Percentiles rank a stretch among this genome's conserved stretches.
Conservation (phyloP, 64 coral and sea anemone species). For the Catalaphyllia jardinei region DNA sequence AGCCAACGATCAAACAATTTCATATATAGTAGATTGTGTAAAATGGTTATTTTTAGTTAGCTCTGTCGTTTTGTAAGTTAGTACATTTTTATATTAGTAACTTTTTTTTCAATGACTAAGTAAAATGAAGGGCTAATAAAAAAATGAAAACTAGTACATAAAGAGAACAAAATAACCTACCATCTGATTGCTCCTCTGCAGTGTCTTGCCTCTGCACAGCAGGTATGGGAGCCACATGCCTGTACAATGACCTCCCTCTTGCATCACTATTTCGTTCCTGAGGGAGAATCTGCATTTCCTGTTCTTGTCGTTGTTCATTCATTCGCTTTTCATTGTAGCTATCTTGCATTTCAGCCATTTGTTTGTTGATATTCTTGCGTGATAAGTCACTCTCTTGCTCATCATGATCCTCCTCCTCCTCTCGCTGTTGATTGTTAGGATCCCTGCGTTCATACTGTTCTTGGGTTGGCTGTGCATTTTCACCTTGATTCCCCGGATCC, state of each 20-base stretch:
- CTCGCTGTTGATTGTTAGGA: not conserved
- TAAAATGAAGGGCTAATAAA: no score
- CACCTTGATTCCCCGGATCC: not conserved
- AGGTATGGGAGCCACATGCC: conserved; percentile 12
- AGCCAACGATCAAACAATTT: no score
- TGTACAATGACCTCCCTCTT: not conserved
- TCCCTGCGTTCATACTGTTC: not conserved
- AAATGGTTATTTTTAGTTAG: no score
- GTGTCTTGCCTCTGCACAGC: conserved; percentile 11
- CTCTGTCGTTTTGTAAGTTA: no score
- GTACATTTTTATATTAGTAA: no score
- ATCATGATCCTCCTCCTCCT: not conserved
- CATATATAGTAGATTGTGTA: no score
- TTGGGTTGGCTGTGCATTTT: not conserved
- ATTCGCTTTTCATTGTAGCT: not conserved
- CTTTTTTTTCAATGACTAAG: no score
- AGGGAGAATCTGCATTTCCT: not conserved
- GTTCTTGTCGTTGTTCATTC: not conserved
- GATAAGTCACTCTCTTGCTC: not conserved
- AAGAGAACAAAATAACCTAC: not conserved
- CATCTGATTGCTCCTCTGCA: not conserved
- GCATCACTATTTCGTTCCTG: not conserved
- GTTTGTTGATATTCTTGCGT: conserved; percentile 20
- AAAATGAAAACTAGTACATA: no score
- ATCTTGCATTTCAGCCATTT: conserved; percentile 16